phyloP scores from a whole-genome alignment of 2,888 invertebrate genomes.

The Camptogramma bilineatum region DNA sequence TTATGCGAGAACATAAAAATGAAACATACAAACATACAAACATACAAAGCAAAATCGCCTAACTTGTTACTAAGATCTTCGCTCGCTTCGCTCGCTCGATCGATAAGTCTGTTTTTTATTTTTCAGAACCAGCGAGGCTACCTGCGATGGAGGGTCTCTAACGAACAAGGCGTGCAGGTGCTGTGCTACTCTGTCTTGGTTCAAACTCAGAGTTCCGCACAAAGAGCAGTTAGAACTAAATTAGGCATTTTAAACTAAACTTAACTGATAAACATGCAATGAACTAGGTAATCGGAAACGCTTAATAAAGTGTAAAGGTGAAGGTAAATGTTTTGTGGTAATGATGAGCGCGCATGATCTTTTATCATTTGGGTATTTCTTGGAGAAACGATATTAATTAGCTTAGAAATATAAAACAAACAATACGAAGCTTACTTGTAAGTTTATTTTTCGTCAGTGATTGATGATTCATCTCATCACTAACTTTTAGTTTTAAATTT shows the following conservation, averaged over 20 bases:
- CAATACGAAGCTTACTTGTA: no score
- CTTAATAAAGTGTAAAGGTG: not conserved
- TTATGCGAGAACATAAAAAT: no score
- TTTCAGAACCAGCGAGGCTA: slow-evolving; percentile 72
- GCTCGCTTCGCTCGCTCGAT: no score
- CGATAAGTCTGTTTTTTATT: not conserved
- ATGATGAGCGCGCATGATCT: not conserved
- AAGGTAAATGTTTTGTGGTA: not conserved
- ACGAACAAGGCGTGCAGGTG: slow-evolving; percentile 63
- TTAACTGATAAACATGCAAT: not conserved
- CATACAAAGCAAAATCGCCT: no score
- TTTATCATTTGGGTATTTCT: not conserved
- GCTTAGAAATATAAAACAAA: no score
- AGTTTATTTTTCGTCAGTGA: no score
- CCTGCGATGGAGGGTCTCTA: slow-evolving; percentile 70
- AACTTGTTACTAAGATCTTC: no score
- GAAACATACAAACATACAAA: no score
- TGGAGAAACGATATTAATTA: not conserved
- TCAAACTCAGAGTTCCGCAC: slow-evolving; percentile 67
- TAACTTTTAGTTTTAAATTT: no score
- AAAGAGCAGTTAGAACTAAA: slow-evolving; percentile 57
- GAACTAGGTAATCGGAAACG: not conserved
- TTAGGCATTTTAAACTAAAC: not conserved
- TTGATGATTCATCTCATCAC: no score
- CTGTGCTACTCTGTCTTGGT: slow-evolving; percentile 73